Evolutionary conservation across 2,797 vertebrate species (phyloP), one percentile per base, ranked within the genome.

Genomic region (Margarornis squamiger): DNA sequence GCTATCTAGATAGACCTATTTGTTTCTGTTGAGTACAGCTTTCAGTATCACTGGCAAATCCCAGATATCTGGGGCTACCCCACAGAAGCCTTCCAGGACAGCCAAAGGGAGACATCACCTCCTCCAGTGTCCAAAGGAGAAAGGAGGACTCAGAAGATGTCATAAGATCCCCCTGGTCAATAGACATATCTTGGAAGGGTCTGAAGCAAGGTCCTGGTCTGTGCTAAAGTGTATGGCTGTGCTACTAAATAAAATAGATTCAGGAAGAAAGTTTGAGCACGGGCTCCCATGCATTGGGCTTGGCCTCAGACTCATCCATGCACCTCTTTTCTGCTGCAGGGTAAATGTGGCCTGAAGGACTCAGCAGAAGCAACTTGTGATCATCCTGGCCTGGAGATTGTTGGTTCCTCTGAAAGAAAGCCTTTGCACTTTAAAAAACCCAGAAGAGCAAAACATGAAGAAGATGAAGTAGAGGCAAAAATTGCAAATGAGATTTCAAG

Each of bases 401-500:
- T 52, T 71, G 65, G n/a, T 51, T 96, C 73, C 52, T 94, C 67
- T 77, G 48, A 88, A 73, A 29, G 26, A 86, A 92, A 74, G 22
- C 12, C 22, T 63, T 80, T 48, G 57, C 30, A 59, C 80, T 63
- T 5, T 6, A 58, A 82, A 72, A 27, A 5, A 3, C 9, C 19
- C 6, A 29, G 59, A 54, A 2, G 30, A 59, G n/a, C 6, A 63
- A 45, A 85, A 49, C 6, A 38, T 38, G 10, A 38, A 38, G 38
- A 38, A 15, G 7, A 18, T 3, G 10, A 77, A 77, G 7, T 41
- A 94, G 70, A 75, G 30, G 66, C 36, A 27, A 61, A 94, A 78
- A 59, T 41, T 66, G 30, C 21, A 48, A 49, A 89, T 83, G 14
- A 21, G 7, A 36, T 59, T 11, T 46, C 49, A 72, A 88, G 43